phyloP scores from a whole-genome alignment of 2,113 vertebrate genomes.

The Murina feae region DNA sequence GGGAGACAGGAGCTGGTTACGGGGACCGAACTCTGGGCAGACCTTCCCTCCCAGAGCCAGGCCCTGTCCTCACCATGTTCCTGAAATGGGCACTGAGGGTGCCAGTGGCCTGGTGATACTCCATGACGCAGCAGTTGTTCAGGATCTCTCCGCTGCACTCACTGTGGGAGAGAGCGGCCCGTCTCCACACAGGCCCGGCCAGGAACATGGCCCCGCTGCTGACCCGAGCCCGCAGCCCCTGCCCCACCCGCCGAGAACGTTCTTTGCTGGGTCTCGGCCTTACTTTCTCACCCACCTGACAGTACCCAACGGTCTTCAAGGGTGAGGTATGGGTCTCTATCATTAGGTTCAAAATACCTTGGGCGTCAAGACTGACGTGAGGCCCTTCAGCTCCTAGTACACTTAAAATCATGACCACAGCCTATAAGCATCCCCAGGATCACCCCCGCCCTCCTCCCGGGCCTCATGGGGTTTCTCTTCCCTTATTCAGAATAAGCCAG shows the following conservation, averaged over 20 bases:
- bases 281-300: background rate
- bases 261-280: background rate
- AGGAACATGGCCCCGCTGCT: rapidly evolving
- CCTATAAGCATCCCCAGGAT: background rate
- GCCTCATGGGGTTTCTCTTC: background rate
- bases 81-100: constrained; percentile 96
- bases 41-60: rapidly evolving
- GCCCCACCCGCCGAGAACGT: background rate
- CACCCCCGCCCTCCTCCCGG: too few species aligned
- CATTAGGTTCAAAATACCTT: background rate
- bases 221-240: background rate
- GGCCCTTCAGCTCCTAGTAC: background rate
- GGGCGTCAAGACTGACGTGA: background rate
- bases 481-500: background rate
- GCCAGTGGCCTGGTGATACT: constrained; percentile 95
- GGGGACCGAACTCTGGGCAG: rapidly evolving
- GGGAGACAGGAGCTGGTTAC: rapidly evolving
- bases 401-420: background rate
- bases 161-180: constrained; percentile 72
- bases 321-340: background rate
- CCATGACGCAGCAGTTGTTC: constrained; percentile 98
- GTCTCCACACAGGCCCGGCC: rapidly evolving
- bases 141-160: constrained; percentile 96
- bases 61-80: constrained; percentile 89
- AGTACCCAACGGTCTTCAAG: background rate